phyloP scores from a whole-genome alignment of 2,113 vertebrate species.

The Mesembrinibis cayennensis region DNA sequence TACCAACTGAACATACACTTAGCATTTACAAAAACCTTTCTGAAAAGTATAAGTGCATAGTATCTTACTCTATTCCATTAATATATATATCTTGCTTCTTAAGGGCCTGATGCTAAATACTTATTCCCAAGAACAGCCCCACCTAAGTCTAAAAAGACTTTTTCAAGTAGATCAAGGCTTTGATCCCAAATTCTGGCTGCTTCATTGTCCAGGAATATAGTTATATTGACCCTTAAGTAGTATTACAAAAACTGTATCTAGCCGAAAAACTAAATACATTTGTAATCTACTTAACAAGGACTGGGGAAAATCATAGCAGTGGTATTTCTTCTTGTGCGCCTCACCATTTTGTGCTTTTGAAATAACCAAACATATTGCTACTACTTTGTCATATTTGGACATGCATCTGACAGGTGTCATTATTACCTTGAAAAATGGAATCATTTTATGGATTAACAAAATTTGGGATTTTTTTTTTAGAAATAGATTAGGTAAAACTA shows the following conservation, averaged over 20 bases:
- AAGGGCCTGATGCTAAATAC: background rate
- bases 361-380: background rate
- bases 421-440: background rate
- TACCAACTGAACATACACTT: background rate
- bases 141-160: background rate
- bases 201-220: background rate
- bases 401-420: background rate
- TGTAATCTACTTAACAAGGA: background rate
- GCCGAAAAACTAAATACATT: background rate
- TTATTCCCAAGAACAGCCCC: background rate
- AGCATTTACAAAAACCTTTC: background rate
- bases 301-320: background rate
- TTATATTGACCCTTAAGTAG: background rate
- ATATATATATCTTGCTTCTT: background rate
- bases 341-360: background rate
- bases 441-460: background rate
- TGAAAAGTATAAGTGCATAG: background rate
- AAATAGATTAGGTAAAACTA: background rate
- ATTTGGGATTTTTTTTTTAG: background rate
- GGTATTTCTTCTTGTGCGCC: background rate
- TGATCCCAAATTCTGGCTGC: background rate
- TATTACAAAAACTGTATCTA: background rate
- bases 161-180: background rate
- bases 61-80: background rate
- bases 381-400: background rate